Evolutionary conservation across 2,888 invertebrate genomes (phyloP), one percentile per base, ranked within the genome.

Genomic region (Mechanitis messenoides): DNA sequence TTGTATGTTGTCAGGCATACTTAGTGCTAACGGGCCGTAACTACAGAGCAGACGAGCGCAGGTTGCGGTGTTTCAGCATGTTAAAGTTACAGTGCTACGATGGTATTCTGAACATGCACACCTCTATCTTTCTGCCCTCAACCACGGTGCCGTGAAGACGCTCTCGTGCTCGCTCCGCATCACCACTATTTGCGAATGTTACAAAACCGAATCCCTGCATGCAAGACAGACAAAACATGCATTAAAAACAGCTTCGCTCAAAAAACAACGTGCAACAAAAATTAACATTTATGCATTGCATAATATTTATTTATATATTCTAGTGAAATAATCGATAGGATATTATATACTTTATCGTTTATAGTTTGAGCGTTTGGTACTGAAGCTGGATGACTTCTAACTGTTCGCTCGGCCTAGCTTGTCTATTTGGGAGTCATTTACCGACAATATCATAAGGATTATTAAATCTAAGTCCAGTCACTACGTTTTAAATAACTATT

Each of bases 131-230:
- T 94, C 99, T 96, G 94, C 99, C 99, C 96, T 99, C 99, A 95
- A 99, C 98, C 96, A 98, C 97, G 94, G 98, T 98, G 95, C 98
- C 98, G 95, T 99, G 98, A 94, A 99, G 97, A 95, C 98, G 97
- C 95, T 98, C 98, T 94, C 99, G 97, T 96, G 99, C 99, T 95
- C 97, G 96, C 95, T 99, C 99, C 93, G 99, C 99, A 94, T 99
- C 99, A 94, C 96, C 96, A 95, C 97, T 97, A 96, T 97, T 98
- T 95, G 98, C 98, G 97, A 99, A 99, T 95, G 99, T 99, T 95
- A 99, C 99, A 97, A 99, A 99, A 96, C 99, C 99, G 96, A 99
- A 99, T 95, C 99, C 99, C 99, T 99, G 97, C 95, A 96, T 96
- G 96, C 96, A 96, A 93, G 95, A 96, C 95, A 95, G 95, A 95